Percentiles rank a stretch among this genome's conserved stretches.
phyloP scores from a whole-genome alignment of 2,888 invertebrate species.

The Diaprepes abbreviatus region DNA sequence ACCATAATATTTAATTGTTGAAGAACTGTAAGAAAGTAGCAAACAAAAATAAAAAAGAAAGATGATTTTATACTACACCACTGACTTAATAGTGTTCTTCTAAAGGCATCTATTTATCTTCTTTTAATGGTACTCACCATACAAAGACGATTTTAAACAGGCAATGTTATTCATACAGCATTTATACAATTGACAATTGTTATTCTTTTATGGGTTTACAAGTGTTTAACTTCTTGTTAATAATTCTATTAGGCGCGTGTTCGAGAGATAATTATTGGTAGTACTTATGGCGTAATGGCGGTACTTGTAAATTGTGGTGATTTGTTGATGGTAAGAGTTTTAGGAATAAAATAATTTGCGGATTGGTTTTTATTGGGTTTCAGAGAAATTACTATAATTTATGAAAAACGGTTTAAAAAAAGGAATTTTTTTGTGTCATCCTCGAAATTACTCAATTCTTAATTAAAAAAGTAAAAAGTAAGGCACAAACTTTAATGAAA shows the following conservation, averaged over 20 bases:
- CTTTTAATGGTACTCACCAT: slow-evolving; percentile 42
- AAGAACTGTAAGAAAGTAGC: too few species aligned
- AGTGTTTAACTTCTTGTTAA: slow-evolving; percentile 51
- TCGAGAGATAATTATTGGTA: slow-evolving; percentile 33
- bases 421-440: too few species aligned
- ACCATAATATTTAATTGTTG: too few species aligned
- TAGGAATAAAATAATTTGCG: slow-evolving; percentile 21
- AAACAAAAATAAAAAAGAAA: too few species aligned
- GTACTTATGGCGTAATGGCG: slow-evolving; percentile 42
- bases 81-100: slow-evolving; percentile 30
- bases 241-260: slow-evolving; percentile 49
- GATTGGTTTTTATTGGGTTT: background rate
- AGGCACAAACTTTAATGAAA: too few species aligned
- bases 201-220: slow-evolving; percentile 49
- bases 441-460: too few species aligned
- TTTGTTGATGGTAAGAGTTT: slow-evolving; percentile 26
- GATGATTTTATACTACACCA: slow-evolving; percentile 28
- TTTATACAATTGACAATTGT: slow-evolving; percentile 50
- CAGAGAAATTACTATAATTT: too few species aligned
- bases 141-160: slow-evolving; percentile 44
- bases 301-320: slow-evolving; percentile 33
- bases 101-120: slow-evolving; percentile 42
- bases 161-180: slow-evolving; percentile 48
- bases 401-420: too few species aligned
- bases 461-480: too few species aligned